Evolutionary conservation across 2,797 vertebrate genomes (phyloP), one percentile per base, ranked within the genome.

Genomic region (Anisognathus igniventris): DNA sequence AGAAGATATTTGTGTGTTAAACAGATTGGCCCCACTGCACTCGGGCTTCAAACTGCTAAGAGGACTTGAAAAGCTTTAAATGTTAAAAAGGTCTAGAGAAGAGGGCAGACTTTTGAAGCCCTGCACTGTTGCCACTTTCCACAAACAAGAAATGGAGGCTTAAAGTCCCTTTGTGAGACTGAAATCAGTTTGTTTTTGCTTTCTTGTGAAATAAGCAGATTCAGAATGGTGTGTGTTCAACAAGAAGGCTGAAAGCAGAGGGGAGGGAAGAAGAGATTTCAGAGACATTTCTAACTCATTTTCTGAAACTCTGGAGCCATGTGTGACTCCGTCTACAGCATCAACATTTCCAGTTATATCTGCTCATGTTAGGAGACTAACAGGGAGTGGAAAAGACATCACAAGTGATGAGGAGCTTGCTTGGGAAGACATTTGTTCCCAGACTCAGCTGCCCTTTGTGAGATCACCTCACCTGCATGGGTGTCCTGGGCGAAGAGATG

Each of bases 391-490:
- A 42, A 60, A 57, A 93, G 27, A 71, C 18, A 83, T 33, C 48
- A 73, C 0, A 0, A 91, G 17, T 10, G 21, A 85, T 62, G 14
- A 21, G 31, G 47, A 60, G 20, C 19, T 31, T 40, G 47, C 50
- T 27, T 72, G 35, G 42, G 27, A 91, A 66, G 21, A 79, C 44
- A 75, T 24, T 30, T 25, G 24, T 28, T 28, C 48, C 37, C 25
- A 64, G 39, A 17, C 19, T 65, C 25, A 40, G 65, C 14, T 81
- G 24, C 60, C 18, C 6, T 7, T 39, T 67, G 61, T 44, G 62
- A 57, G 76, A 72, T 37, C 57, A 39, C 39, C 17, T 27, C 86
- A 98, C 97, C 97, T 98, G 95, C 62, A 86, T 12, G 40, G 94
- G 28, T 48, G 91, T 24, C 70, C 94, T 56, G 61, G 94, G 15